phyloP scores from a whole-genome alignment of 2,888 invertebrate genomes.

The Acronicta aceris region DNA sequence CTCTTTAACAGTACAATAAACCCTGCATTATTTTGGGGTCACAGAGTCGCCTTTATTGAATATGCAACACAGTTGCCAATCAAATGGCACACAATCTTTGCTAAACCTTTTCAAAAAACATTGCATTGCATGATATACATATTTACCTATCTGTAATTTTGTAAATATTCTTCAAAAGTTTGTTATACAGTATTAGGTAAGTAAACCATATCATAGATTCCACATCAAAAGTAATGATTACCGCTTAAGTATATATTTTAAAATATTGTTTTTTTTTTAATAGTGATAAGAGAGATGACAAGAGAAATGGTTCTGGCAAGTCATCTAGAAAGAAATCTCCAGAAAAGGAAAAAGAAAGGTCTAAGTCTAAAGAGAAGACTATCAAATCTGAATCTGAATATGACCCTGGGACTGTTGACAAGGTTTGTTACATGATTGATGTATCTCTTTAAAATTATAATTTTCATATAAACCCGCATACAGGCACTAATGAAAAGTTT shows the following conservation, averaged over 20 bases:
- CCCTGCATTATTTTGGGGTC: constrained; percentile 1
- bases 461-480: too few species aligned
- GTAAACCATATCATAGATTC: too few species aligned
- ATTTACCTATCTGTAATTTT: too few species aligned
- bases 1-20: neutral
- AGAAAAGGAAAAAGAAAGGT: constrained; percentile 83
- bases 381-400: constrained; percentile 91
- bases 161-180: too few species aligned
- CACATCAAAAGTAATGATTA: too few species aligned
- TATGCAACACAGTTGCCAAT: neutral
- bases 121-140: too few species aligned
- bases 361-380: constrained; percentile 89
- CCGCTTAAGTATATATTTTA: too few species aligned
- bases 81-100: too few species aligned
- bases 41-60: too few species aligned
- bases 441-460: too few species aligned
- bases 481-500: too few species aligned
- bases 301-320: constrained; percentile 90
- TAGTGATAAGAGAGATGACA: constrained; percentile 91
- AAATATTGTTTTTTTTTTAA: constrained; percentile 15
- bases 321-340: constrained; percentile 88
- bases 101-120: neutral
- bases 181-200: too few species aligned
- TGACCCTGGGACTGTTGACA: constrained; percentile 93
- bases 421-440: constrained; percentile 80